Evolutionary conservation across 2,797 vertebrate species (phyloP), one percentile per base, ranked within the genome.

Genomic region (Enteromius viviparus): DNA sequence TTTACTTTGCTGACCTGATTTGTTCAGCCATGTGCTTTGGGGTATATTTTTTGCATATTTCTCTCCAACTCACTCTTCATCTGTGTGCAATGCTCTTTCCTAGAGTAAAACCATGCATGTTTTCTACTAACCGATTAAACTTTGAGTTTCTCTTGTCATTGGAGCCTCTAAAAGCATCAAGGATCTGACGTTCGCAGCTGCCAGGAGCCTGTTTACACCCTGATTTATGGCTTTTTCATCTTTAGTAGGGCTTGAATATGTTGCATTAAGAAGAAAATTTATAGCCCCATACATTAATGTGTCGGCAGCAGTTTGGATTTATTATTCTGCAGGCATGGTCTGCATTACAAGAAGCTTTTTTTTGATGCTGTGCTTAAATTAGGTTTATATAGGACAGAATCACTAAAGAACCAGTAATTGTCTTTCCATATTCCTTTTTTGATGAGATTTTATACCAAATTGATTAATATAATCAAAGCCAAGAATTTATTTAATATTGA

Each of bases 211-310:
- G 3, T 72, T 71, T 45, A 40, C 55, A 58, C 26, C n/a, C 15
- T 75, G 83, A 66, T 66, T 55, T 37, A 65, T 55, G 32, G 58
- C 45, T 78, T 58, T 37, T 17, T 37, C 4, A 10, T 49, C 62
- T 69, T 76, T 32, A 51, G 70, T 26, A 15, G n/a, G 10, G 26
- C 6, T 40, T 12, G 17, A 80, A 66, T 71, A 75, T 47, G 21
- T 29, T 34, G 55, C 58, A 75, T 58, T 66, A 75, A 45, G 19
- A 80, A 69, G 40, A 17, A 34, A 47, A 80, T 84, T 21, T 84
- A 85, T 34, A 42, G 64, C 26, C 64, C 53, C 72, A 76, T 72
- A 4, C 34, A 15, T 21, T 76, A 45, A 58, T 37, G 49, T 23
- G 23, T 26, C 6, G 14, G 40, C 49, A 58, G 45, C 26, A 42